Conservation (phyloP, 2,888 invertebrate genomes). For the Halocaridina rubra region DNA sequence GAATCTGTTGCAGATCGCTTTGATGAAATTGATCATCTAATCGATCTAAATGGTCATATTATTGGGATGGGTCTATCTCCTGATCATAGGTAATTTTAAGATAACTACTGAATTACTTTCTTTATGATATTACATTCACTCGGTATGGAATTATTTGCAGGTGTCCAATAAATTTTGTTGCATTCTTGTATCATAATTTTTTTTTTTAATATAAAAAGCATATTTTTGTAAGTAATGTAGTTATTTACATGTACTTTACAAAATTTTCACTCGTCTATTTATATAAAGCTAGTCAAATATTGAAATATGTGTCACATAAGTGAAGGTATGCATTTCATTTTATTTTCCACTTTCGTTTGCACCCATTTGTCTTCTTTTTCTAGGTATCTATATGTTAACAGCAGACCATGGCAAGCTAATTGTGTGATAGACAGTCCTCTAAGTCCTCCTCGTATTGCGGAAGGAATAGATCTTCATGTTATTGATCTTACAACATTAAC, state of each 20-base stretch:
- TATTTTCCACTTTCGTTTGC: not conserved
- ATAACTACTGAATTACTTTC: too few relatives aligned
- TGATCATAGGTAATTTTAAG: constrained; percentile 76
- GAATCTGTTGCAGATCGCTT: constrained; percentile 74
- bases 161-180: too few relatives aligned
- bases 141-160: too few relatives aligned
- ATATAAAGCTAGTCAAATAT: too few relatives aligned
- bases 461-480: constrained; percentile 88
- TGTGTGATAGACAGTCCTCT: constrained; percentile 81
- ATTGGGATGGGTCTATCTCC: constrained; percentile 89
- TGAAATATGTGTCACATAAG: too few relatives aligned
- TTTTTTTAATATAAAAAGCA: too few relatives aligned
- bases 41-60: constrained; percentile 87
- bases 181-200: too few relatives aligned
- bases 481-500: constrained; percentile 82
- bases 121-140: too few relatives aligned
- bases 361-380: not conserved
- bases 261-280: too few relatives aligned
- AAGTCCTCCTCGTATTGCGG: constrained; percentile 85
- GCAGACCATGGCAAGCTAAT: constrained; percentile 83
- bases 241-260: too few relatives aligned
- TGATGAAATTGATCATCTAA: constrained; percentile 81
- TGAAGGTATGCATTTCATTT: not conserved
- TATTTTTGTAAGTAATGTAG: too few relatives aligned
- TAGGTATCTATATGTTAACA: constrained; percentile 83